A percentile compares a stretch with the other conserved stretches of the same genome.
Evolutionary conservation across 2,888 invertebrate species (phyloP).

Genomic region (Liopterus haemorrhoidalis): DNA sequence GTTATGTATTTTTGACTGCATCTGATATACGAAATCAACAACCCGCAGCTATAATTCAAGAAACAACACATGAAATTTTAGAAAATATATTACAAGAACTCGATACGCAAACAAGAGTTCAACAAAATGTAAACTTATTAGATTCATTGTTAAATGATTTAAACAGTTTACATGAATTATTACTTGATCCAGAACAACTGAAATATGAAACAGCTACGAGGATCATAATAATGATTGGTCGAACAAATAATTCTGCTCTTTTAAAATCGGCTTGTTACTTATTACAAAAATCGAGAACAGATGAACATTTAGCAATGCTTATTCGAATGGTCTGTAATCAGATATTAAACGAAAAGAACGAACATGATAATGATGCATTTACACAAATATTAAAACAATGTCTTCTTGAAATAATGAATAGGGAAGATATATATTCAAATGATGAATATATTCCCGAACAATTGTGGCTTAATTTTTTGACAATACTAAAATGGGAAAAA

Average conservation of each 20-base stretch:
- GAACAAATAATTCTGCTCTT: conserved; percentile 53
- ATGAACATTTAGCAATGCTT: conserved; percentile 55
- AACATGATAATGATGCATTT: conserved; percentile 9
- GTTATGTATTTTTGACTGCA: conserved; percentile 39
- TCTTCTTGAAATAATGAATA: conserved; percentile 4
- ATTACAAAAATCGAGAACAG: conserved; percentile 54
- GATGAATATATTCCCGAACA: conserved; percentile 37
- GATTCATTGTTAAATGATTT: conserved; percentile 53
- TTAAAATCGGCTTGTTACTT: conserved; percentile 56
- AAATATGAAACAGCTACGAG: conserved; percentile 57
- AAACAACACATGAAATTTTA: conserved; percentile 43
- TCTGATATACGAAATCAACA: conserved; percentile 35
- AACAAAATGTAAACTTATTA: conserved; percentile 48
- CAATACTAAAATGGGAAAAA: conserved; percentile 58
- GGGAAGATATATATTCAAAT: conserved; percentile 23
- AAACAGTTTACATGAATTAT: conserved; percentile 50
- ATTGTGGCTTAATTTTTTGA: conserved; percentile 43
- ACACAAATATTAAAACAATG: conserved; percentile 13
- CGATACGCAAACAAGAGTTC: conserved; percentile 51
- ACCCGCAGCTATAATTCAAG: conserved; percentile 9
- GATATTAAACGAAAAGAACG: conserved; percentile 39
- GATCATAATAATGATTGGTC: conserved; percentile 52
- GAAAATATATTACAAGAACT: conserved; percentile 58
- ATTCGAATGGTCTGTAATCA: conserved; percentile 60
- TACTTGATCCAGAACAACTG: conserved; percentile 51